phyloP scores from a whole-genome alignment of 2,888 invertebrate genomes.

The Sussaba pulchella region DNA sequence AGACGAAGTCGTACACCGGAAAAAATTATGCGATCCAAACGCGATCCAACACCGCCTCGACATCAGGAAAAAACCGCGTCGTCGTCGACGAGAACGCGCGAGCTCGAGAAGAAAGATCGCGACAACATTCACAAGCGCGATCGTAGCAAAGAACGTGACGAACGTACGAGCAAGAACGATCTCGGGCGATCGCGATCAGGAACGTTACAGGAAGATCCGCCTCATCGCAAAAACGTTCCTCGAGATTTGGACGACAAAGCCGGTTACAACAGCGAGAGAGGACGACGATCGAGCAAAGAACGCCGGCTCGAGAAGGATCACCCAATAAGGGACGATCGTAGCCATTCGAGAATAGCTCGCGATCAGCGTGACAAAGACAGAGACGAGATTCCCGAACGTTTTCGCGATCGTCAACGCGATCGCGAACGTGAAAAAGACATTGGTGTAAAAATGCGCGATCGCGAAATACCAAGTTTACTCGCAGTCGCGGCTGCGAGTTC shows the following conservation, averaged over 20 bases:
- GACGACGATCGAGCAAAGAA: slow-evolving; percentile 83
- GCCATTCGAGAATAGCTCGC: slow-evolving; percentile 72
- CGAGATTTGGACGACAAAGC: slow-evolving; percentile 79
- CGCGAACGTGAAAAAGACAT: slow-evolving; percentile 80
- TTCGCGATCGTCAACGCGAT: slow-evolving; percentile 87
- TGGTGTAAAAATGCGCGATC: slow-evolving; percentile 73
- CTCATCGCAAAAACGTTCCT: slow-evolving; percentile 81
- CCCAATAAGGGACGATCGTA: slow-evolving; percentile 73
- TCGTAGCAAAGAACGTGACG: slow-evolving; percentile 79
- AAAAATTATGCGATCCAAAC: slow-evolving; percentile 77
- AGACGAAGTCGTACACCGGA: slow-evolving; percentile 81
- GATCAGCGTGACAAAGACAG: slow-evolving; percentile 77
- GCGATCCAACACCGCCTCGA: slow-evolving; percentile 74
- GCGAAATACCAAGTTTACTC: slow-evolving; percentile 72
- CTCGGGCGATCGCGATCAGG: slow-evolving; percentile 71
- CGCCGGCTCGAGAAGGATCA: slow-evolving; percentile 79
- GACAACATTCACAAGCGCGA: slow-evolving; percentile 80
- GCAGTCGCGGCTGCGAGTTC: slow-evolving; percentile 9
- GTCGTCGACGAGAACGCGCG: slow-evolving; percentile 56
- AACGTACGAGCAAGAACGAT: slow-evolving; percentile 76
- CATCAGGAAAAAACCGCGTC: slow-evolving; percentile 75
- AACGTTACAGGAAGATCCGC: slow-evolving; percentile 81
- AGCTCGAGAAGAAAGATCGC: slow-evolving; percentile 78
- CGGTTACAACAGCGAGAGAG: slow-evolving; percentile 85
- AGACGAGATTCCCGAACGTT: slow-evolving; percentile 88